Evolutionary conservation across 2,797 vertebrate genomes (phyloP), one percentile per base, ranked within the genome.

Genomic region (Hyperoplus lanceolatus): DNA sequence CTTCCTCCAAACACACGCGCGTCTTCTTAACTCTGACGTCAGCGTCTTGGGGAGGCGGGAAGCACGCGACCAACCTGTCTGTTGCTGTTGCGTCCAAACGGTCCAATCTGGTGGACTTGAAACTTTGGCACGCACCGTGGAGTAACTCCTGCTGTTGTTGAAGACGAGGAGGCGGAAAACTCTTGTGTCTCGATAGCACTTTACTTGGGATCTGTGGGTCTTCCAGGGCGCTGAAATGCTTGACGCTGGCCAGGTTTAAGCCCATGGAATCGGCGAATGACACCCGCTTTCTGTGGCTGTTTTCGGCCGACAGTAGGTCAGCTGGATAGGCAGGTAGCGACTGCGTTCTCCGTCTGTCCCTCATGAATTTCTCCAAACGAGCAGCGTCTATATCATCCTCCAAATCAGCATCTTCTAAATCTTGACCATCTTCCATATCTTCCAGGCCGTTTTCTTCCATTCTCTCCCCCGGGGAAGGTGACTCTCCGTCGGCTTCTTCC

Each of bases 201-300:
- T 95, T 93, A 21, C 88, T 86, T 1, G 97, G 97, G 81, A 98
- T 92, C 56, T 88, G 92, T 8, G 97, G 97, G 54, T 97, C 97
- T 36, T 98, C 97, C 3, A 95, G 85, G 4, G 94, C 73, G 90
- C 93, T 96, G 94, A 96, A 98, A 94, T 96, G 96, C 87, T 96
- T 96, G 53, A 98, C 95, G 81, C 96, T 96, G 79, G 96, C 96
- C 83, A 98, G 94, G 76, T 87, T 93, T 79, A 97, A 91, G 1
- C 97, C 97, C 89, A 98, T 61, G 0, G 97, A 87, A 90, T 98
- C 97, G 0, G 97, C 97, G 83, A 98, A 98, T 91, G 96, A 96
- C 15, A 98, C 97, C 46, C 95, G 92, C 92, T 98, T 98, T 81
- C 96, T 93, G 73, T 92, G 95, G 84, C 92, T 87, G 39, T 88